These are phyloP conservation scores for Parambassis ranga DNA, from an alignment of 2,797 vertebrate genomes.

Conservation along the genomic window DNA sequence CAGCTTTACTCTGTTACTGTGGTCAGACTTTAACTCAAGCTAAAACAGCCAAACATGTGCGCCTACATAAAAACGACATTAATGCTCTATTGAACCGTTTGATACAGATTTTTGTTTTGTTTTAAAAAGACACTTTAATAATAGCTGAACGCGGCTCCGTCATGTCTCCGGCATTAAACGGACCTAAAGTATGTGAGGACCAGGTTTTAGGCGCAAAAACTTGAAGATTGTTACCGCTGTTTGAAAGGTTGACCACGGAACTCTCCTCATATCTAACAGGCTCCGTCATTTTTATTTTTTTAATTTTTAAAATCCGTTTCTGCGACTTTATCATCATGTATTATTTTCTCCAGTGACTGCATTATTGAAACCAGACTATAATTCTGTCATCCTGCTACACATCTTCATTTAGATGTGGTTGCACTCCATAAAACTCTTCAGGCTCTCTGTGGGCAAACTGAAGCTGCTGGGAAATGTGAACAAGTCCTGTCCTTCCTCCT, in stretches of 20 bases:
- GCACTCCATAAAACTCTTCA: background rate
- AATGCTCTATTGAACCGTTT: too few species aligned
- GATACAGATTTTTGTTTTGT: background rate
- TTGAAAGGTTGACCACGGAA: background rate
- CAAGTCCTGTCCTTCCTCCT: constrained; percentile 9
- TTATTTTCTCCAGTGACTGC: too few species aligned
- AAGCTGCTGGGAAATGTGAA: constrained; percentile 10
- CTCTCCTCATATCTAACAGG: constrained; percentile 7
- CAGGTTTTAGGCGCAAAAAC: constrained; percentile 1
- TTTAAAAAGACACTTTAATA: too few species aligned
- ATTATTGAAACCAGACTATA: background rate
- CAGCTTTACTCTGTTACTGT: background rate
- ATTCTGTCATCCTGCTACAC: background rate
- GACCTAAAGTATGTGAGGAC: constrained; percentile 38
- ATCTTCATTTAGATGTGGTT: background rate
- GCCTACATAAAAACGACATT: too few species aligned
- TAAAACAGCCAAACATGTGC: too few species aligned
- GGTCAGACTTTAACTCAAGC: background rate
- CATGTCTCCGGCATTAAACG: constrained; percentile 36
- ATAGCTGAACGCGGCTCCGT: constrained; percentile 41
- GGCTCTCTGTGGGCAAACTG: background rate
- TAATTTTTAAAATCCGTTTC: too few species aligned
- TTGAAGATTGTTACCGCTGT: constrained; percentile 2
- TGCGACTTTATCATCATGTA: too few species aligned
- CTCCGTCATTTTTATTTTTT: too few species aligned